phyloP scores from a whole-genome alignment of 2,888 invertebrate genomes.

The Nycteola revayana region DNA sequence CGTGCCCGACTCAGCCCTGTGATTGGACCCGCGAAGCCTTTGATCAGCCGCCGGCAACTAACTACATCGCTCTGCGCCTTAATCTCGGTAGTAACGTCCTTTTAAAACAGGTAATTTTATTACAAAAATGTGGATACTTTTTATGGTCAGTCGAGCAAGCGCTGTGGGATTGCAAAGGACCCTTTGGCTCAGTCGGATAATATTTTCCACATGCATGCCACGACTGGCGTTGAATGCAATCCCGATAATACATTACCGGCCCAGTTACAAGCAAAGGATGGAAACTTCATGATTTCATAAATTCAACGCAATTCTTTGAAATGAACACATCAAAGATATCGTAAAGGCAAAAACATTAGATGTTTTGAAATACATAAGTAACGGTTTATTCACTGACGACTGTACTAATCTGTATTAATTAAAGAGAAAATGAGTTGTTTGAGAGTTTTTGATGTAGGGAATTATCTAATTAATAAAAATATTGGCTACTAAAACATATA shows the following conservation, averaged over 20 bases:
- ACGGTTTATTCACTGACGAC: too few species aligned
- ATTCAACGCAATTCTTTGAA: conserved; percentile 55
- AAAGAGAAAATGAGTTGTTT: too few species aligned
- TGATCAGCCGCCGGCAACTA: conserved; percentile 78
- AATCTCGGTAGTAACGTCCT: conserved; percentile 80
- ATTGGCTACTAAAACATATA: too few species aligned
- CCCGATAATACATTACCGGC: conserved; percentile 57
- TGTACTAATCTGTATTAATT: too few species aligned
- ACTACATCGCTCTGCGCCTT: conserved; percentile 78
- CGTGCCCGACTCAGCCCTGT: conserved; percentile 34
- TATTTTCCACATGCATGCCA: conserved; percentile 54
- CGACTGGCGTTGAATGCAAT: conserved; percentile 54
- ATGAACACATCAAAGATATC: conserved; percentile 45
- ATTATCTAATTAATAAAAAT: too few species aligned
- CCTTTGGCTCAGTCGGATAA: conserved; percentile 37
- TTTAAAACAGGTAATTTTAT: conserved; percentile 82
- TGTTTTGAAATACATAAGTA: too few species aligned
- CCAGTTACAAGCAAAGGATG: conserved; percentile 65
- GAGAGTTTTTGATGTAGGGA: too few species aligned
- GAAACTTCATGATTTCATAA: conserved; percentile 43
- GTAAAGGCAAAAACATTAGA: too few species aligned
- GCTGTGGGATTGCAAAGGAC: conserved; percentile 47
- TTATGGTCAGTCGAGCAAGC: conserved; percentile 69
- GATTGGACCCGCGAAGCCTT: conserved; percentile 65
- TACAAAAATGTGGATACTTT: conserved; percentile 75